Evolutionary conservation across 2,113 vertebrate species (phyloP).

Genomic region (Etheostoma cragini): DNA sequence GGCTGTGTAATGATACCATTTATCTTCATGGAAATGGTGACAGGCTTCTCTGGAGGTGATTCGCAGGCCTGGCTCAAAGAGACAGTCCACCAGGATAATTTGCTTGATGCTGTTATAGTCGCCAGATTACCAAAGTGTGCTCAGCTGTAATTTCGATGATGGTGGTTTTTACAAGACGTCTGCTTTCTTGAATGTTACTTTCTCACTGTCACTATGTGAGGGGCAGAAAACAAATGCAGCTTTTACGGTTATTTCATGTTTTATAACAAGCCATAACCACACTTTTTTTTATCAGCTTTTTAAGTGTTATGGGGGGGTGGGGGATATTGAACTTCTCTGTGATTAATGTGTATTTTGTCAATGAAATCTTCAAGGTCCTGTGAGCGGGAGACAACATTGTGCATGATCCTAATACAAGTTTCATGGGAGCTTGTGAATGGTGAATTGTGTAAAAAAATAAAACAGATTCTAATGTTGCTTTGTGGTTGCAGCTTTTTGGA

Average conservation of each 20-base stretch:
- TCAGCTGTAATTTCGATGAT: slow-evolving; percentile 75
- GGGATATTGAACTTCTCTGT: slow-evolving; percentile 39
- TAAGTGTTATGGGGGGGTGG: neutral
- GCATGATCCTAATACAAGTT: slow-evolving; percentile 48
- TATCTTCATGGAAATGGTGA: slow-evolving; percentile 81
- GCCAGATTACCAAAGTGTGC: slow-evolving; percentile 78
- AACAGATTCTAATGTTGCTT: neutral
- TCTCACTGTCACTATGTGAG: slow-evolving; percentile 8
- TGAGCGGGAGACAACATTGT: slow-evolving; percentile 39
- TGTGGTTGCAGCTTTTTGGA: slow-evolving; percentile 35
- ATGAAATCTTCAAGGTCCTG: slow-evolving; percentile 42
- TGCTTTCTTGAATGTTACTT: slow-evolving; percentile 27
- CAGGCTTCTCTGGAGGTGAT: slow-evolving; percentile 81
- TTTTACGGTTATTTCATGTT: neutral
- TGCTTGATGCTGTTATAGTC: slow-evolving; percentile 55
- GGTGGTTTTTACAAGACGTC: slow-evolving; percentile 47
- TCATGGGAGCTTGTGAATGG: slow-evolving; percentile 47
- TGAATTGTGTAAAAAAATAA: slow-evolving; percentile 35
- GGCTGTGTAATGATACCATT: slow-evolving; percentile 79
- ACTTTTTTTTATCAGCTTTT: slow-evolving; percentile 7
- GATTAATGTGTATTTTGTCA: slow-evolving; percentile 69
- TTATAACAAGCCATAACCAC: neutral
- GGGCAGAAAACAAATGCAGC: neutral
- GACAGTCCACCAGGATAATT: slow-evolving; percentile 76
- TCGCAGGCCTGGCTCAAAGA: slow-evolving; percentile 65